Conservation (phyloP, 23 tunicate species). For the Botrylloides violaceus region DNA sequence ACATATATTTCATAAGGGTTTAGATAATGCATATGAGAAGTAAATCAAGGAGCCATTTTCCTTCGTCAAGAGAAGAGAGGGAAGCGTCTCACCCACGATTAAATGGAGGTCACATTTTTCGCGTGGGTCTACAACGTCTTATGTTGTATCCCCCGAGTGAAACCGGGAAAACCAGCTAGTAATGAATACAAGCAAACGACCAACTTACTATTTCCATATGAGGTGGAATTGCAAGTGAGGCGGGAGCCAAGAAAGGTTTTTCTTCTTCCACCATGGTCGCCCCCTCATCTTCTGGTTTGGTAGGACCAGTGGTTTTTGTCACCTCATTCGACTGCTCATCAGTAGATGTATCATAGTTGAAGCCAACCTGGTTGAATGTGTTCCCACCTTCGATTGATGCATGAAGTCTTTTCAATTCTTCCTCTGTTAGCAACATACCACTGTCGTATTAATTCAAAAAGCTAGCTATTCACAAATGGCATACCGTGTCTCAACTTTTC, state of each 20-base stretch:
- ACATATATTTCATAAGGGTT: too few species aligned
- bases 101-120: too few species aligned
- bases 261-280: slow-evolving; percentile 20
- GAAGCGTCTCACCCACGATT: too few species aligned
- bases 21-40: too few species aligned
- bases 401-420: slow-evolving; percentile 81
- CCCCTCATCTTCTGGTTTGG: slow-evolving; percentile 29
- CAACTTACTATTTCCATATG: slow-evolving; percentile 86
- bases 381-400: slow-evolving; percentile 51
- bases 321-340: slow-evolving; percentile 21
- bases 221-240: slow-evolving; percentile 58
- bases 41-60: too few species aligned
- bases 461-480: not conserved
- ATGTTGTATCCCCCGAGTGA: too few species aligned
- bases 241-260: slow-evolving; percentile 71
- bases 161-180: too few species aligned
- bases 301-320: slow-evolving; percentile 1
- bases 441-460: not conserved
- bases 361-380: slow-evolving; percentile 34
- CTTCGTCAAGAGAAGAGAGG: too few species aligned
- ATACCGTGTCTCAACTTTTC: slow-evolving; percentile 70
- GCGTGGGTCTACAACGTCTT: too few species aligned
- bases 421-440: slow-evolving; percentile 39
- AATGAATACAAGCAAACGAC: too few species aligned
- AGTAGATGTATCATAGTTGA: slow-evolving; percentile 12